Conservation (phyloP, 1,140 invertebrate genomes). For the Aphelinus certus region DNA sequence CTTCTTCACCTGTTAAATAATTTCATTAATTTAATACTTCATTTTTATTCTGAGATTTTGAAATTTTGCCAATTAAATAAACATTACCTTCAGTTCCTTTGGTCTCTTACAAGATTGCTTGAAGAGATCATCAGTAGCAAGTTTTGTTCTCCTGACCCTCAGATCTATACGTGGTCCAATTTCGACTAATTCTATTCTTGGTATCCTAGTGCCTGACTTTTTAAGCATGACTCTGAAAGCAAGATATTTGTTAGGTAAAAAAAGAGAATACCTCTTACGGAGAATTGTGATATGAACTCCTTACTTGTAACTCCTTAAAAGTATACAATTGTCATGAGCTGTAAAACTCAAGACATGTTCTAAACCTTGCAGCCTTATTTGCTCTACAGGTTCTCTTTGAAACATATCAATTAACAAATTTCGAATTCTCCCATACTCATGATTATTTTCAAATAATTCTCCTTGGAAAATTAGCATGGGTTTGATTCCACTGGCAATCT, state of each 20-base stretch:
- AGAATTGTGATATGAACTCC: background rate
- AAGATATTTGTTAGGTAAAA: slow-evolving; percentile 1
- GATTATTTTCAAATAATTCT: slow-evolving; percentile 85
- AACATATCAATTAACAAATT: slow-evolving; percentile 95
- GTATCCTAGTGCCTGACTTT: slow-evolving; percentile 88
- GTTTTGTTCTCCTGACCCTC: slow-evolving; percentile 81
- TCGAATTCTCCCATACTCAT: slow-evolving; percentile 84
- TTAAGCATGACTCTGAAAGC: slow-evolving; percentile 80
- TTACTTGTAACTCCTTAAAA: slow-evolving; percentile 86
- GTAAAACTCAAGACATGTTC: slow-evolving; percentile 94
- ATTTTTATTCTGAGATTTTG: slow-evolving; percentile 34
- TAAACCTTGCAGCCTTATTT: slow-evolving; percentile 88
- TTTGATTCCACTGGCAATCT: slow-evolving; percentile 85
- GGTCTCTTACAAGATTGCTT: slow-evolving; percentile 88
- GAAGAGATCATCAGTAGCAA: slow-evolving; percentile 91
- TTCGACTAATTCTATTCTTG: slow-evolving; percentile 91
- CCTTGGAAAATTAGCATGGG: slow-evolving; percentile 94
- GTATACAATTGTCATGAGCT: slow-evolving; percentile 81
- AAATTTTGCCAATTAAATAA: slow-evolving; percentile 16
- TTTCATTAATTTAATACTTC: background rate
- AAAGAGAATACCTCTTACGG: background rate
- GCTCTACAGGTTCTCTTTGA: slow-evolving; percentile 82
- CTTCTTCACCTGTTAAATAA: slow-evolving; percentile 69
- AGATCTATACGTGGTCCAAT: slow-evolving; percentile 95
- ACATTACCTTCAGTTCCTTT: slow-evolving; percentile 77